A percentile compares a stretch with the other conserved stretches of the same genome.
phyloP scores from a whole-genome alignment of 1,140 invertebrate species.

The Hylaeus volcanicus region DNA sequence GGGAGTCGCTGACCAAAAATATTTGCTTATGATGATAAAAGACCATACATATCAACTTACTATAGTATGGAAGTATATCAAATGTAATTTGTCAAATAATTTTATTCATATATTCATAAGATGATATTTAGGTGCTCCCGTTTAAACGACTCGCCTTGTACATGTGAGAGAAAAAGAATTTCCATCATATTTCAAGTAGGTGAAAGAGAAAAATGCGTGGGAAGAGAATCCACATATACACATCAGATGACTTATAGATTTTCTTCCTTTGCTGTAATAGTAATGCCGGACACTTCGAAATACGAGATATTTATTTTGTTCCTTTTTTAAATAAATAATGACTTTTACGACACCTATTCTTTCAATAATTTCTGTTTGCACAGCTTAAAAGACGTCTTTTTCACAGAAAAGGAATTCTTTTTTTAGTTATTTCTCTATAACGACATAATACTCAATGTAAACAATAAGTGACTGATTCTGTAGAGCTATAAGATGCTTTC shows the following conservation, averaged over 20 bases:
- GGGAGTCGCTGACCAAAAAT: no score
- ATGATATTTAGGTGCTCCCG: neutral
- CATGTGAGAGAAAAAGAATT: neutral
- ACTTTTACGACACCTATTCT: neutral
- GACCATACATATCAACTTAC: neutral
- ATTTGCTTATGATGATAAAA: no score
- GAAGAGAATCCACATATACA: neutral
- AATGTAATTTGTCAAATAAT: neutral
- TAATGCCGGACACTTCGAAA: neutral
- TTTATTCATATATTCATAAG: no score
- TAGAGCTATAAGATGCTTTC: no score
- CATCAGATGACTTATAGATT: slow-evolving; percentile 36
- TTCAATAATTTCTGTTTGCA: neutral
- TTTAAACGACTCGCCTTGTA: neutral
- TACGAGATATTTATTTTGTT: neutral
- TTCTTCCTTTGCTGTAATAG: slow-evolving; percentile 4
- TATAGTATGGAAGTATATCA: no score
- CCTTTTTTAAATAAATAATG: neutral
- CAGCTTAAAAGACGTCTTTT: neutral
- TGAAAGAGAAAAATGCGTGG: neutral
- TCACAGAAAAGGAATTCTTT: no score
- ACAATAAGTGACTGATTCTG: no score
- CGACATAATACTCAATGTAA: no score
- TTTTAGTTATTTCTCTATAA: no score
- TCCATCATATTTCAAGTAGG: neutral